A percentile compares a stretch with the other conserved stretches of the same genome.
phyloP scores from a whole-genome alignment of 2,888 invertebrate genomes.

The Spodoptera littoralis region DNA sequence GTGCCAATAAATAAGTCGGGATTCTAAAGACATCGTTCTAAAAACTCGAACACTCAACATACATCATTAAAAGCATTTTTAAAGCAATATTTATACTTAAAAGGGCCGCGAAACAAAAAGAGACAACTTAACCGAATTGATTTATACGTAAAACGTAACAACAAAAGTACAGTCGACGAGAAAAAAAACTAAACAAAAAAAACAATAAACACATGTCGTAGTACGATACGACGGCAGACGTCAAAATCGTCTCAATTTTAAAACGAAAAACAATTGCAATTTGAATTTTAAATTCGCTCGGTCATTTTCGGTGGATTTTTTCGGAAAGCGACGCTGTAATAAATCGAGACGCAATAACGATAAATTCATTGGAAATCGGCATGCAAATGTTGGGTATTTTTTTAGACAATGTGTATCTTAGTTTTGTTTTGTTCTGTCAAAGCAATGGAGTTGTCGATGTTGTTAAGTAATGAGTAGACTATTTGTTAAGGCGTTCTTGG shows the following conservation, averaged over 20 bases:
- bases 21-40: constrained; percentile 31
- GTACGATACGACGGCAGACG: constrained; percentile 76
- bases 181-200: constrained; percentile 47
- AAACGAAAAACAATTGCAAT: constrained; percentile 84
- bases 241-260: constrained; percentile 88
- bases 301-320: constrained; percentile 85
- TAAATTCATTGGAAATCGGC: constrained; percentile 89
- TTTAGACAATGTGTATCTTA: constrained; percentile 80
- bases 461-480: too few relatives aligned
- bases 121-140: constrained; percentile 76
- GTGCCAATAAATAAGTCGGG: constrained; percentile 37
- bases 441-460: constrained; percentile 59
- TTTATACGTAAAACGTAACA: constrained; percentile 65
- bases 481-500: too few relatives aligned
- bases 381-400: constrained; percentile 87
- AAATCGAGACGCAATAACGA: constrained; percentile 87
- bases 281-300: constrained; percentile 86
- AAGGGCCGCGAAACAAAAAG: constrained; percentile 71
- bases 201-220: constrained; percentile 75
- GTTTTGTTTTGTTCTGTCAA: constrained; percentile 70
- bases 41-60: constrained; percentile 63
- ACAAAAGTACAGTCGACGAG: constrained; percentile 61
- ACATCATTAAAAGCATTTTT: constrained; percentile 80
- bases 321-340: constrained; percentile 81
- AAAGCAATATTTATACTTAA: constrained; percentile 72